Evolutionary conservation across 2,888 invertebrate genomes (phyloP).

Genomic region (Holacanthella duospinosa): DNA sequence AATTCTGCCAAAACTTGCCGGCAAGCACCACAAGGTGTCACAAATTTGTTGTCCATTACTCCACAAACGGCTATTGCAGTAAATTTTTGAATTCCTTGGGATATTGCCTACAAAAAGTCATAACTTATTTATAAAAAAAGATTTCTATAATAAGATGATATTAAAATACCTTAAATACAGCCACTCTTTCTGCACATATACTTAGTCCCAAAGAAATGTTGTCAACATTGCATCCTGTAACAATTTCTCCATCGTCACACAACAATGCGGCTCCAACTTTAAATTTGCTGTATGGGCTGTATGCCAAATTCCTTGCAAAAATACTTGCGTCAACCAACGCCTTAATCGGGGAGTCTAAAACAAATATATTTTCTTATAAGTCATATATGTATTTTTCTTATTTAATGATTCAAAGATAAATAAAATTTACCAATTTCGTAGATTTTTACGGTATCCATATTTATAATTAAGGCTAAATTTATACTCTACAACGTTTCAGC

Average conservation of each 20-base stretch:
- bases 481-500: too few relatives aligned
- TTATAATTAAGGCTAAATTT: too few relatives aligned
- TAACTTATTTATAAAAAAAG: too few relatives aligned
- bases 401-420: too few relatives aligned
- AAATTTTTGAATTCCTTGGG: slow-evolving; percentile 66
- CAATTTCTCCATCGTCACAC: slow-evolving; percentile 56
- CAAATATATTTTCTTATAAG: too few relatives aligned
- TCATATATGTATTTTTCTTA: too few relatives aligned
- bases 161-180: slow-evolving; percentile 52
- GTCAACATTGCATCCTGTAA: slow-evolving; percentile 83
- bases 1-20: slow-evolving; percentile 73
- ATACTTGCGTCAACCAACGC: too few relatives aligned
- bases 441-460: too few relatives aligned
- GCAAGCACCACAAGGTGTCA: slow-evolving; percentile 70
- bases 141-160: slow-evolving; percentile 14
- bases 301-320: slow-evolving; percentile 54
- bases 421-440: too few relatives aligned
- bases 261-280: slow-evolving; percentile 74
- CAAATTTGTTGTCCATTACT: slow-evolving; percentile 53
- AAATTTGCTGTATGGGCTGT: slow-evolving; percentile 79
- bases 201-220: slow-evolving; percentile 67
- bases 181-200: slow-evolving; percentile 82
- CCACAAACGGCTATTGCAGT: slow-evolving; percentile 61
- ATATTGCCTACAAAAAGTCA: slow-evolving; percentile 54
- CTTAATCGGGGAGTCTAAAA: too few relatives aligned